Conservation (phyloP, 2,888 invertebrate genomes). For the Lottia gigantea region DNA sequence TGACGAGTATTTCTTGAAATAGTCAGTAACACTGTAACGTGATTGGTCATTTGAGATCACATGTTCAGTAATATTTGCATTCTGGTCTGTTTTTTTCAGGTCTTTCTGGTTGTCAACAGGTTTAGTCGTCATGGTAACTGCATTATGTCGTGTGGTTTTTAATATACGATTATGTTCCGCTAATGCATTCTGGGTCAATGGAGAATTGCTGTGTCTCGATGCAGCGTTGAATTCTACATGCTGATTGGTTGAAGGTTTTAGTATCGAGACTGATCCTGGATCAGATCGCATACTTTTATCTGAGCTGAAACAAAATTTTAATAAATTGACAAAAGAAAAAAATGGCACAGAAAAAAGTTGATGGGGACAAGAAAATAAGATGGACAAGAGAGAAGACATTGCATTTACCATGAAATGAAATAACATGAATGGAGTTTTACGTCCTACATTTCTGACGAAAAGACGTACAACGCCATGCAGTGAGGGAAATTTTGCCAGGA, state of each 20-base stretch:
- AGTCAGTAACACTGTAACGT: slow-evolving; percentile 56
- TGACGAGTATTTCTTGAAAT: slow-evolving; percentile 52
- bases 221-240: neutral
- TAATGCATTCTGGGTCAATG: neutral
- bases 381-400: too few relatives aligned
- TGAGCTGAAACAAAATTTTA: slow-evolving; percentile 13
- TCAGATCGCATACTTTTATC: slow-evolving; percentile 20
- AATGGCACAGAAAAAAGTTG: too few relatives aligned
- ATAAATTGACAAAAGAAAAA: neutral
- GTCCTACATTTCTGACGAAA: too few relatives aligned
- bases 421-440: too few relatives aligned
- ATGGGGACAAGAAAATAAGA: too few relatives aligned
- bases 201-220: neutral
- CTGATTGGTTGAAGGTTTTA: neutral
- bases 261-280: slow-evolving; percentile 12
- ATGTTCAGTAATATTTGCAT: neutral
- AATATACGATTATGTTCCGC: slow-evolving; percentile 3
- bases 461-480: too few relatives aligned
- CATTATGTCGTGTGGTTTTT: neutral
- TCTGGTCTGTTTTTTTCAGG: neutral
- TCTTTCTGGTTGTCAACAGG: neutral
- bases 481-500: too few relatives aligned
- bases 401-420: too few relatives aligned
- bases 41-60: slow-evolving; percentile 33
- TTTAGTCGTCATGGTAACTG: slow-evolving; percentile 1